A percentile compares a stretch with the other conserved stretches of the same genome.
phyloP scores from a whole-genome alignment of 2,797 vertebrate species.

The Brachymystax lenok region DNA sequence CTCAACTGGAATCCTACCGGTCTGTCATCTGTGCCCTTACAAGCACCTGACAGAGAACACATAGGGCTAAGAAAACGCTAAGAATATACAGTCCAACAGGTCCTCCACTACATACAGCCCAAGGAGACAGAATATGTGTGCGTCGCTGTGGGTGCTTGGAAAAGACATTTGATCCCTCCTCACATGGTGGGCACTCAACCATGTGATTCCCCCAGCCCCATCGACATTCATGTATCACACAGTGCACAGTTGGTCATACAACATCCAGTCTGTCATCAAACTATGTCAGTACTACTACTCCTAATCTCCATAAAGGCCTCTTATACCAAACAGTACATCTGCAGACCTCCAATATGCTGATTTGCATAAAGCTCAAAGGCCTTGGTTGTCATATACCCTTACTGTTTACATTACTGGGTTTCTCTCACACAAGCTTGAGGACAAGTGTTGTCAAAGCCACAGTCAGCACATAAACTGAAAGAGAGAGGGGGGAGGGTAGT shows the following conservation, averaged over 20 bases:
- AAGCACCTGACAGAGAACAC: too few relatives aligned
- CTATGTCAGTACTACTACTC: not conserved
- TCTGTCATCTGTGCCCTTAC: too few relatives aligned
- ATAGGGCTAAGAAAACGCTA: not conserved
- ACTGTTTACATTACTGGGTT: not conserved
- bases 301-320: too few relatives aligned
- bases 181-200: conserved; percentile 46
- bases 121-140: not conserved
- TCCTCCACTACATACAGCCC: too few relatives aligned
- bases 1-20: too few relatives aligned
- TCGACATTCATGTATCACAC: conserved; percentile 30
- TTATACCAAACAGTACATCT: not conserved
- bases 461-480: not conserved
- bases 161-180: conserved; percentile 62
- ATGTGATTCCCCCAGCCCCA: conserved; percentile 49
- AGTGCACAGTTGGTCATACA: conserved; percentile 14
- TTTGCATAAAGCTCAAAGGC: not conserved
- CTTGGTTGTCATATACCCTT: not conserved
- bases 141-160: not conserved
- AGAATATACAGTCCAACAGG: not conserved
- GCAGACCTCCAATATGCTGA: not conserved
- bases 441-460: not conserved
- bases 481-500: not conserved
- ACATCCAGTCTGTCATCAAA: not conserved
- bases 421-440: not conserved